Conservation (phyloP, 2,113 vertebrate species). For the Macroglossus sobrinus region DNA sequence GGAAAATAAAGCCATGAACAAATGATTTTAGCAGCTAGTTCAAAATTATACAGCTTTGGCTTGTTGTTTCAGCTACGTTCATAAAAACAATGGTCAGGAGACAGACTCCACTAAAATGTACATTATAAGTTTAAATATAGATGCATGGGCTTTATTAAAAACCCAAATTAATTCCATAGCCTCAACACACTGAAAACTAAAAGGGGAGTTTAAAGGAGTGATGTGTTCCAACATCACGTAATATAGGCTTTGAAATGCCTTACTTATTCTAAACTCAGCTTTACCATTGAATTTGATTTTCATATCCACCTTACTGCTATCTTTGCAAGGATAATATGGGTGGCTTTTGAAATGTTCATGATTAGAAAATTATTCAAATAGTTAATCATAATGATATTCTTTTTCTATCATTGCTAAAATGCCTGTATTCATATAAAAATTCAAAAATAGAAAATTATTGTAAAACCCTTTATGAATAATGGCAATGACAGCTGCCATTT, state of each 20-base stretch:
- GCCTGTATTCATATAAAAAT: neutral
- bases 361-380: neutral
- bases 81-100: slow-evolving; percentile 12
- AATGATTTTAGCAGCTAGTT: slow-evolving; percentile 6
- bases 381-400: neutral
- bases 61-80: slow-evolving; percentile 17
- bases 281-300: neutral
- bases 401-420: neutral
- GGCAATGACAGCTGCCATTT: neutral
- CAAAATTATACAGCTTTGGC: neutral
- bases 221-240: neutral
- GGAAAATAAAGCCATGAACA: neutral
- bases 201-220: neutral
- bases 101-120: neutral
- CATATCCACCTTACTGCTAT: neutral
- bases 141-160: neutral
- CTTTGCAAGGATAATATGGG: neutral
- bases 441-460: neutral
- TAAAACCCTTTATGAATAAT: neutral
- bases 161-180: neutral
- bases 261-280: neutral
- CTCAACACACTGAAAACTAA: neutral
- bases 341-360: neutral
- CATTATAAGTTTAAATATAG: neutral
- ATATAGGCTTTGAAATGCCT: neutral